Evolutionary conservation across 1,140 invertebrate genomes (phyloP), one percentile per base, ranked within the genome.

Genomic region (Brachionus manjavacas): DNA sequence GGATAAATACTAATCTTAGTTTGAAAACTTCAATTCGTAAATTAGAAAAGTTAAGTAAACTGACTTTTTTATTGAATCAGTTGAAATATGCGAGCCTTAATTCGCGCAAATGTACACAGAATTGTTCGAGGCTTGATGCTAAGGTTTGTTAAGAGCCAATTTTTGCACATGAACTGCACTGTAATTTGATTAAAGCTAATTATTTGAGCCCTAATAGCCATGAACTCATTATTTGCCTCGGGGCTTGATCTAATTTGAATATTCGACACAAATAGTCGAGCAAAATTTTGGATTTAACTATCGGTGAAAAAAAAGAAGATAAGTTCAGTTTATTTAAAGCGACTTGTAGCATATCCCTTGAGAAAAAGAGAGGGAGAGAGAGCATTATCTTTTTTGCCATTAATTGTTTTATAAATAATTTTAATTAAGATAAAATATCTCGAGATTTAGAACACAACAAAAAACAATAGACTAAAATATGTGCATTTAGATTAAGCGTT

Each of bases 401-500:
- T 25, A 60, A 60, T 60, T 60, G 52, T 25, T 60, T 60, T 60
- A 60, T 60, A 60, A 31, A 68, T 68, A 68, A 68, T 31, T 41
- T 72, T 72, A 72, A 72, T 72, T 39, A 72, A 72, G 68, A 72
- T 72, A 72, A 72, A 72, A 72, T 72, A 41, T 39, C 68, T 72
- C 16, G 8, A 72, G 68, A 72, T 41, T 72, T 39, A 20, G 35
- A 68, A 31, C 31, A 68, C 66, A 31, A 16, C 16, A 23, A 60
- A 60, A 60, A 60, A 60, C 52, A 60, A 60, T 60, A 60, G 52
- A 60, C 52, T 60, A 60, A 60, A 60, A 60, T 60, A 60, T 60
- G 52, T 60, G 52, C 52, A 60, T 60, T 20, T 60, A 60, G 52
- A 60, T 60, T 60, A 60, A 60, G 52, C 52, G 52, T 60, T 60